Percentiles rank a stretch among this genome's conserved stretches.
Evolutionary conservation across 2,888 invertebrate species (phyloP).

Genomic region (Callyntrura sp.): DNA sequence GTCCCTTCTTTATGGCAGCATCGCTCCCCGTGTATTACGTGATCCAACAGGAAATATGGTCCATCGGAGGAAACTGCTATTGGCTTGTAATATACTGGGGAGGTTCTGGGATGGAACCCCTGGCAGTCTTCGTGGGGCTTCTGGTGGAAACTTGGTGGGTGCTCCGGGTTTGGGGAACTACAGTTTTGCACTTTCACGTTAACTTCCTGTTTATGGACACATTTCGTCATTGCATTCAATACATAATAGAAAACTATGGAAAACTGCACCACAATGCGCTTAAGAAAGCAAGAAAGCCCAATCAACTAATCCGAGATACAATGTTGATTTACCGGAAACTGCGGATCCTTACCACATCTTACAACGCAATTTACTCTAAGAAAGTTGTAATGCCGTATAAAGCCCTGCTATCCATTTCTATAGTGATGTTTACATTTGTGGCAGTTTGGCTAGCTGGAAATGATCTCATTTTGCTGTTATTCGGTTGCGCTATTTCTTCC

Average conservation of each 20-base stretch:
- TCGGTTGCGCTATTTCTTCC: not conserved
- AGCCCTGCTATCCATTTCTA: not conserved
- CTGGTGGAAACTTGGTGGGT: not conserved
- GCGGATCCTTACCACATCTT: not conserved
- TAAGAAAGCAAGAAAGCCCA: not conserved
- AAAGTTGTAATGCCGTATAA: not conserved
- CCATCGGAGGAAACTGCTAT: too few relatives aligned
- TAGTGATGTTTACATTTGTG: not conserved
- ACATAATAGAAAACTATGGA: too few relatives aligned
- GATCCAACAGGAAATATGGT: too few relatives aligned
- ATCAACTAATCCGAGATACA: not conserved
- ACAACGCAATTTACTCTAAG: not conserved
- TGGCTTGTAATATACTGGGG: too few relatives aligned
- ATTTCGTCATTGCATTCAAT: too few relatives aligned
- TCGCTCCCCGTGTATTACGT: too few relatives aligned
- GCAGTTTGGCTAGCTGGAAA: not conserved
- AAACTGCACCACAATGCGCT: not conserved
- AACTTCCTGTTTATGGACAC: not conserved
- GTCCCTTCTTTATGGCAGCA: too few relatives aligned
- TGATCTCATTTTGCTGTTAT: not conserved
- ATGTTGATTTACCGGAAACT: conserved; percentile 1
- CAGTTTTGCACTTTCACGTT: not conserved
- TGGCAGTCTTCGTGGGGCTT: not conserved
- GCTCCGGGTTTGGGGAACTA: not conserved
- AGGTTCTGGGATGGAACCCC: too few relatives aligned